Evolutionary conservation across 2,888 invertebrate species (phyloP), one percentile per base, ranked within the genome.

Genomic region (Trissonchulus sp.): DNA sequence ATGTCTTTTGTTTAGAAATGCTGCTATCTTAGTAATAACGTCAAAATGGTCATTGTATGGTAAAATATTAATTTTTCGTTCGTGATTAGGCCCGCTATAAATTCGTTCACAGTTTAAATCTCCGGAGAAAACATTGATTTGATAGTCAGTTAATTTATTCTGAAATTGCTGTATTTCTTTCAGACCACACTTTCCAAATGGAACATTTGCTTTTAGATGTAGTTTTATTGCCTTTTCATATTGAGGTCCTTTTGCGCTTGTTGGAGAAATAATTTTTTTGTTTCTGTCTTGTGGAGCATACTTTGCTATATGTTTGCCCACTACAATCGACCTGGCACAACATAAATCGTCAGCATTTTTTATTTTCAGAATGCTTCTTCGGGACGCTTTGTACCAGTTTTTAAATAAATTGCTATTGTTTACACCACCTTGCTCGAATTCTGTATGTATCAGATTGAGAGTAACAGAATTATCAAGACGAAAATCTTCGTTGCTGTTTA

Each of bases 401-500:
- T 15, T 15, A 23, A 15, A 48, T 48, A 8, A 15, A 15, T 48
- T 48, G 23, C 48, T 23, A 48, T 8, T 48, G 23, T 23, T 23
- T 15, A 8, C 23, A 15, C 23, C 23, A 48, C 48, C 48, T 23
- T 15, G 8, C 3, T 30, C 33, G 34, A 69, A 69, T 18, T 35
- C 36, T 31, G 71, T 36, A 37, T 69, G 71, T 23, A 69, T 69
- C 23, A 69, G 23, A 69, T 69, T 69, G n/a, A 69, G 2, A 8
- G 34, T 2, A 36, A 69, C 28, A 36, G 36, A n/a, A 15, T 69
- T 36, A 34, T 34, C 71, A n/a, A 69, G 37, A n/a, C n/a, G n/a
- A 15, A 69, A 36, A 36, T 37, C 37, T 69, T 69, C 71, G 37
- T 69, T 69, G 34, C 33, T 33, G 36, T 69, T 34, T 69, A 69